Evolutionary conservation across 2,113 vertebrate species (phyloP), one percentile per base, ranked within the genome.

Genomic region (Ptychochromis oligacanthus): DNA sequence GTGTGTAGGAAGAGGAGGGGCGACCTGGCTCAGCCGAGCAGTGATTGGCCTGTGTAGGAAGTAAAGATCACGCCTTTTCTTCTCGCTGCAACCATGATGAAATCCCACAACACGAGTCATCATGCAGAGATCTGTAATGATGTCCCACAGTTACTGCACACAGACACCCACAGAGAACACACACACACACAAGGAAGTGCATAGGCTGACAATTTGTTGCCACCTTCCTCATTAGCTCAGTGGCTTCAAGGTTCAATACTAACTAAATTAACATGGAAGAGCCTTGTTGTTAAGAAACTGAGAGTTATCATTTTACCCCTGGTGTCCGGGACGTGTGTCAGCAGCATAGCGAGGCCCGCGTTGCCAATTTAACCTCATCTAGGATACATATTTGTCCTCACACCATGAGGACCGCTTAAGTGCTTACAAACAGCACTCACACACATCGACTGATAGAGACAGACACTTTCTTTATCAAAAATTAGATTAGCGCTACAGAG

Each of bases 31-130:
- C 18, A 9, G 72, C 78, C 80, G 81, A 82, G 54, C 81, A 75
- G 38, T 80, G 72, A 83, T 88, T 86, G 83, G 77, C 83, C 31
- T 62, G 67, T 91, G 75, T 83, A 81, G 81, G 75, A 91, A 75
- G 77, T 34, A 52, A 87, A 90, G 82, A 92, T 86, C 89, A 91
- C 49, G n/a, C 86, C 74, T 82, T 83, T 62, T 55, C 83, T 89
- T 28, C 88, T 89, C 14, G 1, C 87, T 87, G 87, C 38, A 87
- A 82, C 76, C 6, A 4, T 74, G 84, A 92, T 88, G 84, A 91
- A 90, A 87, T 87, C 83, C 67, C 85, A 91, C 78, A 83, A 64
- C 75, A 61, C 62, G 72, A 46, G 76, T 92, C 87, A 78, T 86
- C 84, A 88, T 77, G 87, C 80, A 82, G 65, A 80, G 81, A 79